Evolutionary conservation across 2,113 vertebrate species (phyloP), one percentile per base, ranked within the genome.

Genomic region (Salvelinus sp.): DNA sequence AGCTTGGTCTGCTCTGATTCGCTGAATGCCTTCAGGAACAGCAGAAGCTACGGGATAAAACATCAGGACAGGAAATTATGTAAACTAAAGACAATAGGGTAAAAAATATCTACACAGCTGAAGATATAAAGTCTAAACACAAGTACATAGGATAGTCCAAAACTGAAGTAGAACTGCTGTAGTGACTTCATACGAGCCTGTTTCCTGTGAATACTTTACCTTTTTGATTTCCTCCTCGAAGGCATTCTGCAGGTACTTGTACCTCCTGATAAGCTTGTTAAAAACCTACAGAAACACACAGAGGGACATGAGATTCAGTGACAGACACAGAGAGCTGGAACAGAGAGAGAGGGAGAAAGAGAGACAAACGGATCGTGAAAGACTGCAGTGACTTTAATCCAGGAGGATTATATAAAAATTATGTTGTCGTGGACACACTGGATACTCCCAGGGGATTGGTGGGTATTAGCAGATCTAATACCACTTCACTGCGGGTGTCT

Each of bases 171-270:
- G 38, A 44, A 44, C 9, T 2, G 38, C 2, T 44, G 9, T 10
- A 44, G 38, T 0, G 38, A 44, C 38, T 44, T 44, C 38, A 44
- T 9, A 44, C 2, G 38, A 38, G 38, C 38, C 7, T 38, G 38
- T 44, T 44, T 12, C 9, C 9, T 44, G 9, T 23, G 3, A 48
- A 47, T 38, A 47, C 7, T 48, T 70, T 93, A 97, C 96, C 96
- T 97, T 97, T 92, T 96, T 97, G 70, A 97, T 96, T 92, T 96
- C 95, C 77, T 97, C 96, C 91, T 97, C 96, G 87, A 97, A 97
- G 63, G 94, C 95, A 82, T 97, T 97, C 92, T 97, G 96, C 89
- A 97, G 90, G 81, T 97, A 97, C 80, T 97, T 97, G 60, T 97
- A 97, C 92, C 96, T 95, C 91, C 96, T 94, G 90, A 97, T 96